These are phyloP conservation scores for Drosophila gaucha DNA, from an alignment of 2,888 invertebrate genomes.

Conservation along the genomic window DNA sequence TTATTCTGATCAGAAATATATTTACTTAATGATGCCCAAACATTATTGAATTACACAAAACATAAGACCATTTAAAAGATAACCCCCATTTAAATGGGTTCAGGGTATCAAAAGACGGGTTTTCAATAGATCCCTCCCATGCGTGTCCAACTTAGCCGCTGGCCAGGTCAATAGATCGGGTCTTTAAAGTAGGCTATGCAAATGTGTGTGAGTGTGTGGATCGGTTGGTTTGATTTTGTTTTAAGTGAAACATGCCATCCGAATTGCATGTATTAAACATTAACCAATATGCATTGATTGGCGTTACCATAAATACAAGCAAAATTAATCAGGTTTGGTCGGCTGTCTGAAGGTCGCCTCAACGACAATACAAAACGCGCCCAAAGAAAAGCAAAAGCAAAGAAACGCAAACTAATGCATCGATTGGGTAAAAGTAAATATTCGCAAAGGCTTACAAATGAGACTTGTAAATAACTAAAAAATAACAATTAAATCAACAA, in stretches of 20 bases:
- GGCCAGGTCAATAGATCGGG: slow-evolving; percentile 35
- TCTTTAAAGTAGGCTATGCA: slow-evolving; percentile 65
- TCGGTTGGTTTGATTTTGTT: slow-evolving; percentile 51
- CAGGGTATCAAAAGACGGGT: slow-evolving; percentile 23
- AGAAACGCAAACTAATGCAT: slow-evolving; percentile 55
- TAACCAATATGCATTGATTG: slow-evolving; percentile 65
- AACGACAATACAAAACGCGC: slow-evolving; percentile 28
- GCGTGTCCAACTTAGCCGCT: slow-evolving; percentile 8
- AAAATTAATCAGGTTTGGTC: slow-evolving; percentile 62
- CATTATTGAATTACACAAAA: neutral
- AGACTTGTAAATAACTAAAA: slow-evolving; percentile 30
- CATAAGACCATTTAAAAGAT: neutral
- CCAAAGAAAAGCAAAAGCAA: slow-evolving; percentile 28
- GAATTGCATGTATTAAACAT: slow-evolving; percentile 67
- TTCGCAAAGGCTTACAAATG: slow-evolving; percentile 23
- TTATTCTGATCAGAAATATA: neutral
- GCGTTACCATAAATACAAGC: slow-evolving; percentile 56
- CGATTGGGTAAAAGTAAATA: slow-evolving; percentile 49
- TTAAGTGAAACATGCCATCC: slow-evolving; percentile 61
- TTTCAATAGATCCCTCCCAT: slow-evolving; percentile 37
- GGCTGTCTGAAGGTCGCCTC: slow-evolving; percentile 41
- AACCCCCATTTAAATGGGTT: slow-evolving; percentile 3
- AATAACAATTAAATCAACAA: slow-evolving; percentile 20
- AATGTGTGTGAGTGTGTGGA: slow-evolving; percentile 47
- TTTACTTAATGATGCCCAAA: neutral